Base-by-base conservation (phyloP, 2,797 vertebrate genomes). In the Mareca penelope region DNA sequence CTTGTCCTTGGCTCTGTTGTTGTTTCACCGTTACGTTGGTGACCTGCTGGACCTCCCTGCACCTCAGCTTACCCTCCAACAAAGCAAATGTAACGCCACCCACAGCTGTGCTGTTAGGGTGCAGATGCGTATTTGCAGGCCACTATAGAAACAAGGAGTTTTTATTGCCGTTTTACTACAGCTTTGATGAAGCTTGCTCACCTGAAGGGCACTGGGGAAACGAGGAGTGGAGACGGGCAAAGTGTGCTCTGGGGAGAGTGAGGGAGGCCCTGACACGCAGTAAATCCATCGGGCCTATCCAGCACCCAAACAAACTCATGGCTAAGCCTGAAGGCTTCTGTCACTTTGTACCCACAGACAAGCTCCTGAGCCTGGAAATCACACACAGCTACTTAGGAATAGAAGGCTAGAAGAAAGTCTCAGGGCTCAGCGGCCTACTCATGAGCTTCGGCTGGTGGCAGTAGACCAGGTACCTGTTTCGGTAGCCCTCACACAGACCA, bases 211-310 rank as follows among this genome's bases (percentile, higher is more conserved):
- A 4, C 40, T 50, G n/a, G n/a, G 28, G 35, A 40, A 88, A 59
- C 1, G 0, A 48, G 71, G 26, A 60, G 39, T 28, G 15, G 13
- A 78, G 73, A 15, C 33, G 48, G 83, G 75, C 55, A 65, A 85
- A 7, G 2, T n/a, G 9, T 18, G 10, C 0, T 0, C 29, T 5
- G 5, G 44, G 17, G 29, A 19, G 72, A 61, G 7, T 3, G 2
- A 33, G 24, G 46, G 21, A 68, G 46, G 63, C n/a, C 26, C 35
- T 50, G 18, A 26, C 3, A 29, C 2, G 28, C 17, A 33, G 9
- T 22, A 70, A 79, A 24, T 39, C 68, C 24, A 28, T 64, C 11
- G 23, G 37, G 48, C 65, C 39, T 55, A 18, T 15, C 33, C 14
- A 12, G 63, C 53, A 35, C 9, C 5, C 2, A 56, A 18, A 39